phyloP scores from a whole-genome alignment of 2,888 invertebrate species.

The Chironomus tentans region DNA sequence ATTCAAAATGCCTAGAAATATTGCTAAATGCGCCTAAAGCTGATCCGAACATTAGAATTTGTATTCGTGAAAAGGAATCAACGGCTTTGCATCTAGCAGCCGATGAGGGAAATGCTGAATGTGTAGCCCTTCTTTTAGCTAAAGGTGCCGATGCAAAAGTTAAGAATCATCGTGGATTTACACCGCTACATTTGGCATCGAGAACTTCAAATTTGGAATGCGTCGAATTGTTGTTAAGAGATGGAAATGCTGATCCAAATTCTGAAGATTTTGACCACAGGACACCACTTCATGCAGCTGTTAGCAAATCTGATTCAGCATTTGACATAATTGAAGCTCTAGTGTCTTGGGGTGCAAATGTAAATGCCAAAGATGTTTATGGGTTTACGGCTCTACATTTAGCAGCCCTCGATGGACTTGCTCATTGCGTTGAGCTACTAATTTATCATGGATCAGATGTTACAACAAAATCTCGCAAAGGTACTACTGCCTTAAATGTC shows the following conservation, averaged over 20 bases:
- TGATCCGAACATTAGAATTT: slow-evolving; percentile 59
- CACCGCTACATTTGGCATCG: slow-evolving; percentile 76
- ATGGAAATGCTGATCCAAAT: slow-evolving; percentile 69
- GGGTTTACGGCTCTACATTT: slow-evolving; percentile 79
- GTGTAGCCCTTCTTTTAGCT: slow-evolving; percentile 62
- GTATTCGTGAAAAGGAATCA: slow-evolving; percentile 61
- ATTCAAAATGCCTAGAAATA: slow-evolving; percentile 63
- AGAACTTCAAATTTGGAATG: slow-evolving; percentile 71
- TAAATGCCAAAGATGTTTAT: slow-evolving; percentile 75
- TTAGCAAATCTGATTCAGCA: slow-evolving; percentile 72
- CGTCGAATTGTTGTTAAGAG: slow-evolving; percentile 64
- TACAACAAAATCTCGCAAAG: slow-evolving; percentile 79
- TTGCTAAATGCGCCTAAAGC: slow-evolving; percentile 64
- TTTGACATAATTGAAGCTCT: slow-evolving; percentile 72
- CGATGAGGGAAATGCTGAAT: slow-evolving; percentile 76
- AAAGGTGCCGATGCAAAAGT: slow-evolving; percentile 67
- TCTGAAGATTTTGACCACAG: slow-evolving; percentile 71
- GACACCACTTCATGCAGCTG: slow-evolving; percentile 73
- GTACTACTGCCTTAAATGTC: slow-evolving; percentile 75
- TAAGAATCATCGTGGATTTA: slow-evolving; percentile 70
- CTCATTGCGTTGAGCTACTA: slow-evolving; percentile 74
- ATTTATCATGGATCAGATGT: slow-evolving; percentile 81
- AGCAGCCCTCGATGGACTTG: slow-evolving; percentile 75
- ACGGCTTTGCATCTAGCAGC: slow-evolving; percentile 79
- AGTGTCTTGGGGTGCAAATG: slow-evolving; percentile 70